phyloP scores from a whole-genome alignment of 2,888 invertebrate genomes.

The Exephanes ischioxanthus region DNA sequence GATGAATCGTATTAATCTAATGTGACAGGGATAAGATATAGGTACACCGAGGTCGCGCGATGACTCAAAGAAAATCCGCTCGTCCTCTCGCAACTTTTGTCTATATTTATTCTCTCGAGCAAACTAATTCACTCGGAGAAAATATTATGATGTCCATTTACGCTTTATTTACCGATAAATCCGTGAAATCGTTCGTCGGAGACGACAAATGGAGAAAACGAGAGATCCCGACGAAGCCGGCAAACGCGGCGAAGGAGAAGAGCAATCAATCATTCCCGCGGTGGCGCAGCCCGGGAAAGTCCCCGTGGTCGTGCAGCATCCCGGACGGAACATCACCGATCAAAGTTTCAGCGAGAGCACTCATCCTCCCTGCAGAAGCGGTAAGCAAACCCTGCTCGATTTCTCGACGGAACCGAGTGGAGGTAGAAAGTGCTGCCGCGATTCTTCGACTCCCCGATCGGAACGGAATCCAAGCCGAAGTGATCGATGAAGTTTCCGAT shows the following conservation, averaged over 20 bases:
- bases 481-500: slow-evolving; percentile 70
- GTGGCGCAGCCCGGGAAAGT: slow-evolving; percentile 36
- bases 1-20: neutral
- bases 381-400: slow-evolving; percentile 53
- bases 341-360: slow-evolving; percentile 48
- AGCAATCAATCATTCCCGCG: slow-evolving; percentile 69
- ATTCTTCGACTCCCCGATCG: slow-evolving; percentile 40
- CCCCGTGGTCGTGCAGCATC: slow-evolving; percentile 40
- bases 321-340: slow-evolving; percentile 55
- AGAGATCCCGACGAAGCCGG: slow-evolving; percentile 29
- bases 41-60: neutral
- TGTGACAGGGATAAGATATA: neutral
- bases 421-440: slow-evolving; percentile 44
- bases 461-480: slow-evolving; percentile 67
- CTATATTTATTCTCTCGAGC: slow-evolving; percentile 6
- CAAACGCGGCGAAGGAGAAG: slow-evolving; percentile 35
- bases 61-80: slow-evolving; percentile 20
- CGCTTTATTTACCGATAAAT: slow-evolving; percentile 68
- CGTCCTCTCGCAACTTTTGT: slow-evolving; percentile 12
- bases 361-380: slow-evolving; percentile 18
- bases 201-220: slow-evolving; percentile 19
- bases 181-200: slow-evolving; percentile 46
- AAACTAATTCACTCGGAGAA: slow-evolving; percentile 42
- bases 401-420: slow-evolving; percentile 43
- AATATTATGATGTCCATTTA: slow-evolving; percentile 69